A percentile compares a stretch with the other conserved stretches of the same genome.
Conservation (phyloP, 1,140 invertebrate species). For the Drosophila punjabiensis region DNA sequence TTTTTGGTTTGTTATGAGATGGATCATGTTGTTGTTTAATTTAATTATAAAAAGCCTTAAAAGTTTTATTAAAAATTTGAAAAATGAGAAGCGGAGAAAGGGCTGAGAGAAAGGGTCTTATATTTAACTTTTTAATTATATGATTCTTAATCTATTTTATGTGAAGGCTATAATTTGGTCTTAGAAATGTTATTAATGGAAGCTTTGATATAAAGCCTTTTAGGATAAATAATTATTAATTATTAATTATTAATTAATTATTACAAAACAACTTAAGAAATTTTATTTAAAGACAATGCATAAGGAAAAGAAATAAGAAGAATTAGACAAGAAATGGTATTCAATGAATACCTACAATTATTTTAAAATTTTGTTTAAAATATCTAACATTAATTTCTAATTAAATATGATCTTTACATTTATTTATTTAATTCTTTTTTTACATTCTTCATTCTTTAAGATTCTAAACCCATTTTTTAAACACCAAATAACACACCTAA, state of each 20-base stretch:
- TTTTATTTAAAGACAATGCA: too few relatives aligned
- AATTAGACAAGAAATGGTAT: too few relatives aligned
- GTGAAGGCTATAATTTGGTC: neutral
- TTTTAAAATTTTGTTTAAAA: neutral
- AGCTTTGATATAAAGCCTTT: fast-evolving
- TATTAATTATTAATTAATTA: neutral
- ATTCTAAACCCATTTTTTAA: neutral
- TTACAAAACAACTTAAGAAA: neutral
- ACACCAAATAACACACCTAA: neutral
- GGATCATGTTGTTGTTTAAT: constrained; percentile 9
- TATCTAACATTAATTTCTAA: neutral
- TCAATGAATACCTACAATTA: neutral
- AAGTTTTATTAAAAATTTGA: constrained; percentile 5
- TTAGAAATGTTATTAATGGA: too few relatives aligned
- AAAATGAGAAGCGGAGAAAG: constrained; percentile 19
- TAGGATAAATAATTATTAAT: neutral
- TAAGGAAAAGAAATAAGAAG: too few relatives aligned
- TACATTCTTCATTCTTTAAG: too few relatives aligned
- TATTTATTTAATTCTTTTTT: too few relatives aligned
- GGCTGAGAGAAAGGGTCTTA: neutral
- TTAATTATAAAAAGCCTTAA: constrained; percentile 12
- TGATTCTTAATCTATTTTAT: neutral
- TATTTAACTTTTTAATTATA: neutral
- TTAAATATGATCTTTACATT: neutral
- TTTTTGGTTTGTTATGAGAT: neutral